Percentiles rank a stretch among this genome's conserved stretches.
phyloP scores from a whole-genome alignment of 2,113 vertebrate genomes.

The Saguinus midas region DNA sequence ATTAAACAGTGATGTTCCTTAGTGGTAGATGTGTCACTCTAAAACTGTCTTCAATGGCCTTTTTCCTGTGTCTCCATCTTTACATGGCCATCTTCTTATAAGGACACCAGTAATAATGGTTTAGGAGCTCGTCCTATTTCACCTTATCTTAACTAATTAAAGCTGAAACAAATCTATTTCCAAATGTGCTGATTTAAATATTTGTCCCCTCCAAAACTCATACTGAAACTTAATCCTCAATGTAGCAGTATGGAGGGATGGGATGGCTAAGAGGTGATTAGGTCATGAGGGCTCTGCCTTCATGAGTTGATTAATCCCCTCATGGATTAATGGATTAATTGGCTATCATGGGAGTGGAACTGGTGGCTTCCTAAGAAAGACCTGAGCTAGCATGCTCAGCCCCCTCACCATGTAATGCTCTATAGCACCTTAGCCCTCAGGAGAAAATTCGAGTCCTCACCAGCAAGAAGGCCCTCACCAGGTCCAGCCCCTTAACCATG shows the following conservation, averaged over 20 bases:
- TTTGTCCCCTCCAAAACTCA: neutral
- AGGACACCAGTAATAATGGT: neutral
- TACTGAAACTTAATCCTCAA: neutral
- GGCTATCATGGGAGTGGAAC: neutral
- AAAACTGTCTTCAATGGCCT: neutral
- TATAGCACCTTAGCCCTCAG: neutral
- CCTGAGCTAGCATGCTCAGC: neutral
- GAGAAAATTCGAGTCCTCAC: neutral
- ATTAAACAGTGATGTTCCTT: neutral
- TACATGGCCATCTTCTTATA: neutral
- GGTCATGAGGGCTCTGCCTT: neutral
- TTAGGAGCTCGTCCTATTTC: neutral
- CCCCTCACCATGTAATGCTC: neutral
- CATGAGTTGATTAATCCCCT: neutral
- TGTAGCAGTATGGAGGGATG: neutral
- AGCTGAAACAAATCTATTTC: neutral
- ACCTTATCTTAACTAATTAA: neutral
- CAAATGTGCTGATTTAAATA: neutral
- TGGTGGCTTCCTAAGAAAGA: neutral
- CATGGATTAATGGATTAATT: neutral
- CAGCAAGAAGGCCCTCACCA: neutral
- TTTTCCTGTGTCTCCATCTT: neutral
- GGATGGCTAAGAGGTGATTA: neutral
- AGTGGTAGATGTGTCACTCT: neutral
- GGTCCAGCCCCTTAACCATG: neutral